Base-by-base conservation (phyloP, 1,140 invertebrate species). In the Piezodorus guildinii region DNA sequence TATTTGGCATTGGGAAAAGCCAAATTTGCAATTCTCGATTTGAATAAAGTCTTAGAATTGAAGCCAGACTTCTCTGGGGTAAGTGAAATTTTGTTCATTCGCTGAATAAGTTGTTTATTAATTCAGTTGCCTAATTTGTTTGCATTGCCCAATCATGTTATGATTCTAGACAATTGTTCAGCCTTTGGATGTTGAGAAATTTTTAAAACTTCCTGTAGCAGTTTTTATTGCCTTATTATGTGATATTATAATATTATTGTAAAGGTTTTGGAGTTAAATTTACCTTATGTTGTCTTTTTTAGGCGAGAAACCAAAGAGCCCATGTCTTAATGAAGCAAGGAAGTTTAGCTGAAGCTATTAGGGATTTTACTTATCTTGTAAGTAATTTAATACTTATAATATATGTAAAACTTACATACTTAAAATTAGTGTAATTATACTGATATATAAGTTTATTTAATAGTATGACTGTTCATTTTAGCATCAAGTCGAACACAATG, bases 1-100 rank as follows among this genome's bases (percentile, higher is more conserved):
- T 97, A 94, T 75, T 81, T 99, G 73, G 96, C 95, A 12, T 78
- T 98, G 67, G 94, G 94, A 34, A 97, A 96, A 81, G 88, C 95
- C 0, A 95, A 94, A 71, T 88, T 94, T 72, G 96, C 96, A 10
- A 77, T 99, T 15, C 83, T 87, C 70, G 97, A 99, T 78, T 87
- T 99, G 69, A 87, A 91, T 71, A 85, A 82, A 77, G 94, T 96
- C 16, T 76, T 99, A 58, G 87, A 96, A 71, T 75, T 99, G 15
- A 97, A 98, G 73, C 86, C 91, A 59, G 95, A 98, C 74, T 99
- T 99, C 75, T 86, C 82, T 65, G 82, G 91, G 25, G 83, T 83
- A 73, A 78, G 77, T 74, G 65, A 59, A 3, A 23, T 16, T 23
- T 25, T 25, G 0, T 16, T 56, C 10, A 6, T 27, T 56, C 12